Conservation (phyloP, 2,797 vertebrate species). For the Coregonus suidteri region DNA sequence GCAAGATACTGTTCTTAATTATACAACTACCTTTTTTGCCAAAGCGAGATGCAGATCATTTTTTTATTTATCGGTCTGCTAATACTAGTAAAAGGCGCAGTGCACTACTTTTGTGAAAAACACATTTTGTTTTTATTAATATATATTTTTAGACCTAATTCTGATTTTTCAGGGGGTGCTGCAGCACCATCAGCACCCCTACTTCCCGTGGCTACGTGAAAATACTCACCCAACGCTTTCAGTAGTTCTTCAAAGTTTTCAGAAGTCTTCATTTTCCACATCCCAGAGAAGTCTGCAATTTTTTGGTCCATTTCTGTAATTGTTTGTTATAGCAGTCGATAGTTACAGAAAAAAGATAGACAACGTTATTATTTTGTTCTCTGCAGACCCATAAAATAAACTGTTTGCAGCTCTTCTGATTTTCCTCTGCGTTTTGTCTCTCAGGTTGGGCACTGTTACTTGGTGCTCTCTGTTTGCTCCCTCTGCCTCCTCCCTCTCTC, state of each 20-base stretch:
- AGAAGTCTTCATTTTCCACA: slow-evolving; percentile 90
- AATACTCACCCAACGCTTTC: slow-evolving; percentile 83
- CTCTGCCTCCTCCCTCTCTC: slow-evolving; percentile 19
- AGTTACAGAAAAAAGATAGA: background rate
- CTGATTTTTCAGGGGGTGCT: no score
- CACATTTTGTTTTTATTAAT: background rate
- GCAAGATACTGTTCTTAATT: no score
- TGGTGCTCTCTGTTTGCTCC: slow-evolving; percentile 28
- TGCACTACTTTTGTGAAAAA: background rate
- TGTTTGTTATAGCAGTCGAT: background rate
- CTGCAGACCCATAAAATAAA: slow-evolving; percentile 17
- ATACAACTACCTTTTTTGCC: no score
- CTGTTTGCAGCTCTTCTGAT: slow-evolving; percentile 13
- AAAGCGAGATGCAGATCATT: no score
- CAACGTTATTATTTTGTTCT: background rate
- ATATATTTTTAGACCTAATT: no score
- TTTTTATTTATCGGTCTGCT: background rate
- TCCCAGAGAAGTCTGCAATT: slow-evolving; percentile 86
- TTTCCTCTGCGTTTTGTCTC: background rate
- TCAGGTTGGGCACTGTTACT: slow-evolving; percentile 24
- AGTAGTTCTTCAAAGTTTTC: slow-evolving; percentile 93
- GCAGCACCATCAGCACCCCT: no score
- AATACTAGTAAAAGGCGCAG: background rate
- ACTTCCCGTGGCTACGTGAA: background rate
- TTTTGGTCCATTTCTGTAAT: slow-evolving; percentile 57